Evolutionary conservation across 2,797 vertebrate species (phyloP), one percentile per base, ranked within the genome.

Genomic region (Lithobates sylvaticus): DNA sequence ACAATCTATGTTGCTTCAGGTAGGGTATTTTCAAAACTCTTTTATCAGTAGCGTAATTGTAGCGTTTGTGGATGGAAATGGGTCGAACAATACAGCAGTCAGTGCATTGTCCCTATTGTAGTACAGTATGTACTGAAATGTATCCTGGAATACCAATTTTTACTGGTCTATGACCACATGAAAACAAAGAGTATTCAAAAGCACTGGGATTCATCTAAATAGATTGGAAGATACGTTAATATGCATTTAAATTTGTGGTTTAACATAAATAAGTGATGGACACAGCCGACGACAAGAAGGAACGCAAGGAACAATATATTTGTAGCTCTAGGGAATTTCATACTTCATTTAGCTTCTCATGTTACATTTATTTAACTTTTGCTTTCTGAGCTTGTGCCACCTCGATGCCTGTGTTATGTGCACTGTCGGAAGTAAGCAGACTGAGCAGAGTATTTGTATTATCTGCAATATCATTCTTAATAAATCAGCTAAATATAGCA

Each of bases 381-480:
- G 27, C 75, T 76, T 74, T 70, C 75, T 54, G 32, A 54, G 76
- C 64, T 73, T 67, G 54, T 83, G 75, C 27, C 76, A 64, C 81
- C 81, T 83, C 23, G 12, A 42, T 70, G 81, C 26, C 42, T 84
- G 64, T 39, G 44, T 68, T 74, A 50, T 69, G 61, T 84, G 27
- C 18, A 83, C 16, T 78, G 65, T 50, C 78, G 69, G 61, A 81
- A 54, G 68, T 50, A 44, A 79, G 32, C n/a, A 73, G 79, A 7
- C 1, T 50, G n/a, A n/a, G 47, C 65, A 74, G 76, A 84, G 27
- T 54, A 65, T 80, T 86, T 89, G 15, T 21, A 88, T 84, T 68
- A 81, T 42, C 61, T 18, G 29, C 76, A 81, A 23, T 85, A 50
- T 87, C 36, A 80, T 81, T 78, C 1, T 12, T 85, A 90, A 83